A percentile compares a stretch with the other conserved stretches of the same genome.
Conservation (phyloP, 2,888 invertebrate genomes). For the Peribatodes rhomboidaria region DNA sequence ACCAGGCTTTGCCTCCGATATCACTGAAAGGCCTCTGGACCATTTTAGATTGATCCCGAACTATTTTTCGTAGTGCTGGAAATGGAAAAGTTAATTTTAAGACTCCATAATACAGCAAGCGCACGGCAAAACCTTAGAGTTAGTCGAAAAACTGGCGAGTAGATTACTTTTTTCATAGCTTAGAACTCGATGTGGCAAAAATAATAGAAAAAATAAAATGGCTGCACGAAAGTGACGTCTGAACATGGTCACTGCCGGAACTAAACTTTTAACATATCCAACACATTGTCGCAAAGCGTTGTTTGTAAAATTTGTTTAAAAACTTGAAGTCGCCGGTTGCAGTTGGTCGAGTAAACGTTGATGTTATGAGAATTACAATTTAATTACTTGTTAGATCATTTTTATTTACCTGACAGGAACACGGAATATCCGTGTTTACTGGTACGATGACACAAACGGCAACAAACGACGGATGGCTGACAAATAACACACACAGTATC, state of each 20-base stretch:
- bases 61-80: constrained; percentile 78
- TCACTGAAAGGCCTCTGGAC: constrained; percentile 75
- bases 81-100: constrained; percentile 37
- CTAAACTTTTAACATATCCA: constrained; percentile 18
- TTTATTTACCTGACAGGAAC: neutral
- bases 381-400: neutral
- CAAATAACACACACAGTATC: no score
- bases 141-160: neutral
- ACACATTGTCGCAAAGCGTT: constrained; percentile 6
- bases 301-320: constrained; percentile 35
- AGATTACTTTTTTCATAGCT: constrained; percentile 72
- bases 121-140: neutral
- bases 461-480: no score
- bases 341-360: neutral
- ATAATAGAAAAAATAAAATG: constrained; percentile 41
- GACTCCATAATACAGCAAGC: neutral
- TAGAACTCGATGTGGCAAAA: constrained; percentile 46
- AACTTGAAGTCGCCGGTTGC: constrained; percentile 5
- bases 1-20: constrained; percentile 29
- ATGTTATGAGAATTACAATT: constrained; percentile 10
- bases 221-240: constrained; percentile 29
- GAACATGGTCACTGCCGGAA: constrained; percentile 33
- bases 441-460: no score
- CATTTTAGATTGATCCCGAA: constrained; percentile 79
- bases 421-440: neutral